phyloP scores from a whole-genome alignment of 2,888 invertebrate genomes.

The Nomada fucata region DNA sequence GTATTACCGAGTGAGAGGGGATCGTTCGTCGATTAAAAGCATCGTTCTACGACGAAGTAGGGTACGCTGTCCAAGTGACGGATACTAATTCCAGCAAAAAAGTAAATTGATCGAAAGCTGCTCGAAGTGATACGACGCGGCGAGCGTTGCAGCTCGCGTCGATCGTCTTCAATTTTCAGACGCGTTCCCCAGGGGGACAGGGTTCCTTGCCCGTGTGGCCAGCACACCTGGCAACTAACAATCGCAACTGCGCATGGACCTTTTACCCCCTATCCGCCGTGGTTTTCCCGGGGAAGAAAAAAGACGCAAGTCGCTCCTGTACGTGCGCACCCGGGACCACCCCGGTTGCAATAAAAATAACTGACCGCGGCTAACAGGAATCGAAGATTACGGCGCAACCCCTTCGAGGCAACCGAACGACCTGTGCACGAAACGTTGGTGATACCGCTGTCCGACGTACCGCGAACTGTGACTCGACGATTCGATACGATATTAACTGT shows the following conservation, averaged over 20 bases:
- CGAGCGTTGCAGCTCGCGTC: slow-evolving; percentile 4
- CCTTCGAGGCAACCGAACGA: slow-evolving; percentile 19
- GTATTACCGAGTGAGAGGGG: background rate
- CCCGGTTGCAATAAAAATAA: slow-evolving; percentile 41
- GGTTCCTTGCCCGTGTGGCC: background rate
- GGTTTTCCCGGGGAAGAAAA: background rate
- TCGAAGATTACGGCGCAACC: slow-evolving; percentile 51
- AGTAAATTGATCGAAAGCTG: slow-evolving; percentile 42
- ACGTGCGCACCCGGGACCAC: background rate
- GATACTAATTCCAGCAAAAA: slow-evolving; percentile 44
- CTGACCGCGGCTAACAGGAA: slow-evolving; percentile 35
- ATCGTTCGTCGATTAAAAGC: slow-evolving; percentile 35
- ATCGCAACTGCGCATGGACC: slow-evolving; percentile 6
- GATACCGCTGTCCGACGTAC: slow-evolving; percentile 66
- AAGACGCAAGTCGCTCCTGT: background rate
- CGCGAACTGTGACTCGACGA: slow-evolving; percentile 60
- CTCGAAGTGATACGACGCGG: background rate
- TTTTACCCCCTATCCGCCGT: background rate
- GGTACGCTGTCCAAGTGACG: slow-evolving; percentile 22
- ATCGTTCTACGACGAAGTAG: slow-evolving; percentile 1
- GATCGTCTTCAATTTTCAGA: slow-evolving; percentile 37
- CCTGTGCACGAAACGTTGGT: slow-evolving; percentile 53
- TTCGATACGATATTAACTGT: slow-evolving; percentile 57
- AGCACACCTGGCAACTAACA: slow-evolving; percentile 14
- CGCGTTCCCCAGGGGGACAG: background rate